Evolutionary conservation across 2,797 vertebrate species (phyloP).

Genomic region (Gila robusta): DNA sequence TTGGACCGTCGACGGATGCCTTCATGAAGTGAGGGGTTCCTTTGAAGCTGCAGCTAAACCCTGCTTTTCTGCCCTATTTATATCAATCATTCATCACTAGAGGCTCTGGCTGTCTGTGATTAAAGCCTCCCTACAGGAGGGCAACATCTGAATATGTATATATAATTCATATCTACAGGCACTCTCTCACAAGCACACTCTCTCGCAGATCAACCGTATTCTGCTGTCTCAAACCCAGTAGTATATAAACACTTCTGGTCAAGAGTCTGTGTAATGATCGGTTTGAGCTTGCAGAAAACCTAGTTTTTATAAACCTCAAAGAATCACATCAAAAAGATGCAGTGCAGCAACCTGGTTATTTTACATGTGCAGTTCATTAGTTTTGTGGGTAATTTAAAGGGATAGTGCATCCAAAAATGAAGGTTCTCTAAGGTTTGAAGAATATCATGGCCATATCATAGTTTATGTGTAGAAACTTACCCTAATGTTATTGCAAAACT

Average conservation of each 20-base stretch:
- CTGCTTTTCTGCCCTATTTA: slow-evolving; percentile 80
- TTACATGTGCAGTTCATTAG: slow-evolving; percentile 2
- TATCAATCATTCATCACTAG: slow-evolving; percentile 86
- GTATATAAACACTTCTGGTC: slow-evolving; percentile 54
- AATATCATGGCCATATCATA: neutral
- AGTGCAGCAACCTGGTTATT: neutral
- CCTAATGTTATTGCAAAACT: neutral
- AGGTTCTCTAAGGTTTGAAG: neutral
- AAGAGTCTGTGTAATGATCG: slow-evolving; percentile 46
- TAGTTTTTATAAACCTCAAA: slow-evolving; percentile 46
- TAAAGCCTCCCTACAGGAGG: slow-evolving; percentile 79
- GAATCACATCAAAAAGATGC: neutral
- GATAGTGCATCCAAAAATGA: neutral
- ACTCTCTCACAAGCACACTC: slow-evolving; percentile 31
- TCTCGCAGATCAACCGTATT: slow-evolving; percentile 44
- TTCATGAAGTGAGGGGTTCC: slow-evolving; percentile 66
- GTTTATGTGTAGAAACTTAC: neutral
- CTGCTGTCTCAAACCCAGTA: slow-evolving; percentile 31
- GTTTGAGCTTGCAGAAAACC: slow-evolving; percentile 37
- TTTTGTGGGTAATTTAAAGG: slow-evolving; percentile 12
- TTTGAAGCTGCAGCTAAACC: slow-evolving; percentile 81
- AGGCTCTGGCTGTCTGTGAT: slow-evolving; percentile 81
- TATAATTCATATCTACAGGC: slow-evolving; percentile 81
- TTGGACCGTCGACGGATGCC: slow-evolving; percentile 72
- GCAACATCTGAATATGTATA: slow-evolving; percentile 79